Evolutionary conservation across 64 coral and sea anemone genomes (phyloP).

Genomic region (Montipora sp.): DNA sequence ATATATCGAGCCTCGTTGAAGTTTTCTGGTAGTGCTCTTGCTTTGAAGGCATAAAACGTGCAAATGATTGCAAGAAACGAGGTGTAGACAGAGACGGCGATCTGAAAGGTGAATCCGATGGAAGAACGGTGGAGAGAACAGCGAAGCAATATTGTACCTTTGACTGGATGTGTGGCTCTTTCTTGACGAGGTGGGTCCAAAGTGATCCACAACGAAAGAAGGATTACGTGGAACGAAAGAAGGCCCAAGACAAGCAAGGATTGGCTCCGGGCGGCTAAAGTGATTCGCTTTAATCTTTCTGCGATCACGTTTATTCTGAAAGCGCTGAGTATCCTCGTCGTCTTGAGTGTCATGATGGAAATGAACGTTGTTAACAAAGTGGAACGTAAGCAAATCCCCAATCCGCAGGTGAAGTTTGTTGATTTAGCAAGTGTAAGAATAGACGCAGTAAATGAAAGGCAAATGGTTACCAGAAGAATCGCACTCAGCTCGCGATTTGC

Average conservation of each 20-base stretch:
- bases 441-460: conserved; percentile 29
- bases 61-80: conserved; percentile 32
- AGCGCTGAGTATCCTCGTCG: conserved; percentile 51
- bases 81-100: conserved; percentile 3
- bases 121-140: conserved; percentile 33
- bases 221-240: background rate
- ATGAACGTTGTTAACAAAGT: conserved; percentile 30
- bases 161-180: background rate
- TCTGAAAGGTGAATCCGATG: background rate
- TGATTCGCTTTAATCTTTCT: background rate
- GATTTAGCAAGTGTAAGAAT: conserved; percentile 28
- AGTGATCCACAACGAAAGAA: conserved; percentile 38
- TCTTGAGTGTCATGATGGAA: conserved; percentile 67
- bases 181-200: conserved; percentile 49
- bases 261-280: conserved; percentile 4
- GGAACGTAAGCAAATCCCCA: conserved; percentile 36
- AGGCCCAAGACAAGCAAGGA: background rate
- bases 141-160: conserved; percentile 27
- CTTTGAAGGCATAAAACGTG: conserved; percentile 63
- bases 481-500: conserved; percentile 60
- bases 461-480: conserved; percentile 35
- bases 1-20: conserved; percentile 80
- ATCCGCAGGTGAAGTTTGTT: conserved; percentile 27
- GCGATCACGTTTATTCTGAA: conserved; percentile 26
- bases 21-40: conserved; percentile 69